phyloP scores from a whole-genome alignment of 2,797 vertebrate species.

The Phalanger gymnotis region DNA sequence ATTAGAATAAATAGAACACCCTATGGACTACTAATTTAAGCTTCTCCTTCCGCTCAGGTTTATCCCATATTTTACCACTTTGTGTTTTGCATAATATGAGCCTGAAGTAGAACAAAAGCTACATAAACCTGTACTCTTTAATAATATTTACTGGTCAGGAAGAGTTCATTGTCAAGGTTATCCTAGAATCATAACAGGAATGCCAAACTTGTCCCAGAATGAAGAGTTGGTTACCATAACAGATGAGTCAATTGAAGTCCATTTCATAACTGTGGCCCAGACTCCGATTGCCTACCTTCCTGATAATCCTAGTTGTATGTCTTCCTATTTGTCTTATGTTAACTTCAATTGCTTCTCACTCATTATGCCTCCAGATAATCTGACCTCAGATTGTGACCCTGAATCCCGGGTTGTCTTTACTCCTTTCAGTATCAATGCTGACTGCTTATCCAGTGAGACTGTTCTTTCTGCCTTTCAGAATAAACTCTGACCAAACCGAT shows the following conservation, averaged over 20 bases:
- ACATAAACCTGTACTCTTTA: not conserved
- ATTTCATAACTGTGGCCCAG: not conserved
- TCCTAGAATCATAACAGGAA: not conserved
- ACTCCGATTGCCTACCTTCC: not conserved
- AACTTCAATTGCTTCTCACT: not conserved
- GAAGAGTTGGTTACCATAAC: not conserved
- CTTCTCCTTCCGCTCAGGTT: not conserved
- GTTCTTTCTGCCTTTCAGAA: not conserved
- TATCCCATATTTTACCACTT: not conserved
- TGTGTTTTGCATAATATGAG: not conserved
- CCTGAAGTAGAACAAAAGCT: not conserved
- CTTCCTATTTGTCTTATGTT: not conserved
- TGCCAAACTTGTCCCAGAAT: not conserved
- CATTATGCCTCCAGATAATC: not conserved
- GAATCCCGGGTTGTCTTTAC: not conserved
- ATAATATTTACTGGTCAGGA: not conserved
- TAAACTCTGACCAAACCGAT: not conserved
- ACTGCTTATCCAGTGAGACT: not conserved
- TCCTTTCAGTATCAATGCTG: not conserved
- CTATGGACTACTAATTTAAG: not conserved
- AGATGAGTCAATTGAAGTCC: not conserved
- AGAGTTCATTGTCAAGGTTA: not conserved
- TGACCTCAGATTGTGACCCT: not conserved
- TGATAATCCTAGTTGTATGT: not conserved
- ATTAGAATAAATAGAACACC: not conserved